Conservation (phyloP, 2,797 vertebrate species). For the Hapalemur alaotrensis region DNA sequence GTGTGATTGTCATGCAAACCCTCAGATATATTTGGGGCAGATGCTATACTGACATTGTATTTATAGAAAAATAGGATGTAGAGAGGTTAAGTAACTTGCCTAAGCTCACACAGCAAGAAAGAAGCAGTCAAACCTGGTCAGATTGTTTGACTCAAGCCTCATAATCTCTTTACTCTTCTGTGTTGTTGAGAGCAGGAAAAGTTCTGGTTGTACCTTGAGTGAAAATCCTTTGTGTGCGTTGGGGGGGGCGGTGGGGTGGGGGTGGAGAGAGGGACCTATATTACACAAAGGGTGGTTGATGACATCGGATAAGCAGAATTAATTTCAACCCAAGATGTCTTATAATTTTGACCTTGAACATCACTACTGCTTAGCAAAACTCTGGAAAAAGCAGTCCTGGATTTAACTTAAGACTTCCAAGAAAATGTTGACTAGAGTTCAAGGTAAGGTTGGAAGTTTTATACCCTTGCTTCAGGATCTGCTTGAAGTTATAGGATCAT, state of each 20-base stretch:
- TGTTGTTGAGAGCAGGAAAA: background rate
- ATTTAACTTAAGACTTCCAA: conserved; percentile 47
- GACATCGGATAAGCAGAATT: background rate
- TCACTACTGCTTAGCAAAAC: background rate
- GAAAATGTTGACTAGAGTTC: conserved; percentile 38
- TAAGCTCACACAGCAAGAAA: background rate
- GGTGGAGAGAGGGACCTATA: background rate
- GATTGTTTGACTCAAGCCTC: background rate
- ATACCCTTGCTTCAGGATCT: background rate
- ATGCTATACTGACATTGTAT: background rate
- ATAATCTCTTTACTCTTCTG: background rate
- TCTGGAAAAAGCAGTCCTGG: conserved; percentile 27
- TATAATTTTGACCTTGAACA: conserved; percentile 30
- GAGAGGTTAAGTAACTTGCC: background rate
- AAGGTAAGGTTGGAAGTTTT: conserved; percentile 32
- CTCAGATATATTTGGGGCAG: background rate
- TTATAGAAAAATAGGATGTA: background rate
- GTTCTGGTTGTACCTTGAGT: background rate
- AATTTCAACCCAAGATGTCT: background rate
- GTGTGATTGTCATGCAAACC: background rate
- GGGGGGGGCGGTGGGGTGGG: too few relatives aligned
- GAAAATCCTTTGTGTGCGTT: background rate
- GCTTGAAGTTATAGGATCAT: background rate
- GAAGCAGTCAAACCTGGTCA: background rate
- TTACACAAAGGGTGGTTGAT: background rate